These are phyloP conservation scores for Oxytorus armatus DNA, from an alignment of 2,888 invertebrate species.

Conservation along the genomic window DNA sequence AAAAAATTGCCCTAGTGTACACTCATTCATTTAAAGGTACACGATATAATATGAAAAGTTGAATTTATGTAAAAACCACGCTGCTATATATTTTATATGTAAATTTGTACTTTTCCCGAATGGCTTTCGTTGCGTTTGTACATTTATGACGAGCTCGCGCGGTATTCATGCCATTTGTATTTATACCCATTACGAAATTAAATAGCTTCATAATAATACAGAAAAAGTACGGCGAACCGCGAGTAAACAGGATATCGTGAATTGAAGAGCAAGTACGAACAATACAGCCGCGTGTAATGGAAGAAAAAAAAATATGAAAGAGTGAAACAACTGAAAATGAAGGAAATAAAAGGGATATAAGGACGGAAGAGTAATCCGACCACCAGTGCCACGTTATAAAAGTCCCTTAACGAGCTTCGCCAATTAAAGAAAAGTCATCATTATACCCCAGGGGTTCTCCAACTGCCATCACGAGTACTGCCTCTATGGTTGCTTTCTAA, in stretches of 20 bases:
- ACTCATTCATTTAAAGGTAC: no score
- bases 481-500: conserved; percentile 57
- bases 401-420: conserved; percentile 65
- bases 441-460: conserved; percentile 60
- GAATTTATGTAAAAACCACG: neutral
- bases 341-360: conserved; percentile 4
- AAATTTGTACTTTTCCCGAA: neutral
- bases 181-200: conserved; percentile 46
- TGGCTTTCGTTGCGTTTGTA: neutral
- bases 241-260: conserved; percentile 37
- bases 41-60: no score
- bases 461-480: conserved; percentile 54
- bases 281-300: conserved; percentile 32
- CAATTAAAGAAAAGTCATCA: conserved; percentile 68
- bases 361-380: conserved; percentile 54
- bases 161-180: conserved; percentile 3
- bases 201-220: conserved; percentile 25
- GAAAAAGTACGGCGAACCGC: conserved; percentile 15
- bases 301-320: conserved; percentile 34
- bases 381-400: conserved; percentile 62
- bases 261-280: no score
- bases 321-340: neutral
- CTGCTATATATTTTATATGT: neutral
- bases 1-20: no score
- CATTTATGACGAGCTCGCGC: neutral